Conservation (phyloP, 1,140 invertebrate species). For the Drosophila bifasciata region DNA sequence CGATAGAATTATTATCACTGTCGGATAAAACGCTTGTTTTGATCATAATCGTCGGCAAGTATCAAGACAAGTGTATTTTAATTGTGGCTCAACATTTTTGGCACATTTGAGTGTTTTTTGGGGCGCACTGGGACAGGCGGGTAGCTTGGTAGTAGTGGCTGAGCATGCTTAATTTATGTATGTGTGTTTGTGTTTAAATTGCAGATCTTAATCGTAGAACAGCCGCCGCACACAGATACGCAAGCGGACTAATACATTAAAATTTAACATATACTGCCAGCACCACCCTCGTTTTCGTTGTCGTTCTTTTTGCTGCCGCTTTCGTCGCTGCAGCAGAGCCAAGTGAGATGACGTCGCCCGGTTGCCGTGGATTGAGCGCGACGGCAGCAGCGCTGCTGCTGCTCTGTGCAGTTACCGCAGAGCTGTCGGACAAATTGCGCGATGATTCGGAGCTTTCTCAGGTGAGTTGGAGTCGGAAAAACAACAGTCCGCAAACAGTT, state of each 20-base stretch:
- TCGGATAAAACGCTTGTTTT: too few species aligned
- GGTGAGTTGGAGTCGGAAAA: slow-evolving; percentile 75
- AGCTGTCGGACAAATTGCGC: slow-evolving; percentile 81
- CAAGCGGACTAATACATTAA: slow-evolving; percentile 14
- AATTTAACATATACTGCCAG: slow-evolving; percentile 70
- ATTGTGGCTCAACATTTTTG: background rate
- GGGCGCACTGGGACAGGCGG: too few species aligned
- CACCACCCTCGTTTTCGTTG: slow-evolving; percentile 30
- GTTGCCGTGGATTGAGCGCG: slow-evolving; percentile 33
- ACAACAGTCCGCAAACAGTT: background rate
- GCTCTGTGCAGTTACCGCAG: slow-evolving; percentile 60
- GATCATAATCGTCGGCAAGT: too few species aligned
- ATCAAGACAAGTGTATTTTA: background rate
- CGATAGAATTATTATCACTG: too few species aligned
- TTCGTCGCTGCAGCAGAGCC: slow-evolving; percentile 26
- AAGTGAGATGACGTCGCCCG: slow-evolving; percentile 15
- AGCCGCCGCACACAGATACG: slow-evolving; percentile 31
- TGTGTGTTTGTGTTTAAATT: slow-evolving; percentile 60
- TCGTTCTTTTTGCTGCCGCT: background rate
- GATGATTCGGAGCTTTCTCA: slow-evolving; percentile 84
- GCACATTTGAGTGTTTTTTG: too few species aligned
- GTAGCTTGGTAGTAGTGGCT: slow-evolving; percentile 4
- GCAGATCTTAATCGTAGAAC: slow-evolving; percentile 62
- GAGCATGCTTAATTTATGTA: slow-evolving; percentile 33
- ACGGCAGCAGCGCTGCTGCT: slow-evolving; percentile 63